phyloP scores from a whole-genome alignment of 2,113 vertebrate species.

The Podiceps cristatus region DNA sequence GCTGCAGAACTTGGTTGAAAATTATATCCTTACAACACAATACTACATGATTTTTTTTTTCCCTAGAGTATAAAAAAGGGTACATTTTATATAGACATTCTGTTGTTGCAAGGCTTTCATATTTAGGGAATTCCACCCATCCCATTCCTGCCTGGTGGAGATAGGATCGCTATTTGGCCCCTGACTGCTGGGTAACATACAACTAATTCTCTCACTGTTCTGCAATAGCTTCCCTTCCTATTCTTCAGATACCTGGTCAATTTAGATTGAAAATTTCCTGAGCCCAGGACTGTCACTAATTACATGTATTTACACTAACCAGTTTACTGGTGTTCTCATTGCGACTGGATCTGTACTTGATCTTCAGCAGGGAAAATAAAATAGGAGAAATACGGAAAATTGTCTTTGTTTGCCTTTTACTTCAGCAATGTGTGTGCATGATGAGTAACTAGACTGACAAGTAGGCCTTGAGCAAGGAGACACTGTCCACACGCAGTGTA shows the following conservation, averaged over 20 bases:
- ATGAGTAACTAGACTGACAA: not conserved
- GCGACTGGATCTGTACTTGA: not conserved
- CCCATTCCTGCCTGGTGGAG: not conserved
- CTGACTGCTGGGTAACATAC: not conserved
- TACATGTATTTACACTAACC: not conserved
- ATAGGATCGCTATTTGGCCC: not conserved
- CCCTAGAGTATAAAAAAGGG: not conserved
- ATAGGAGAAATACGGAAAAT: not conserved
- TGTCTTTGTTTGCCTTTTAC: not conserved
- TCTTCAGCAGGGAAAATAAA: not conserved
- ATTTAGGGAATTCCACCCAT: not conserved
- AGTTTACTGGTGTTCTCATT: not conserved
- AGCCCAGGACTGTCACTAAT: not conserved
- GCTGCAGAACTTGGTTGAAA: not conserved
- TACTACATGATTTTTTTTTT: not conserved
- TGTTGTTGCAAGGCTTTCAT: not conserved
- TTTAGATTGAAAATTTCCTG: not conserved
- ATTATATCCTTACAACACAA: not conserved
- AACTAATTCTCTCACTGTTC: not conserved
- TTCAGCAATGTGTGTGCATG: not conserved
- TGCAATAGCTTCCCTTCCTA: not conserved
- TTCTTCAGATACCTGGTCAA: not conserved
- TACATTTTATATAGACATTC: not conserved
- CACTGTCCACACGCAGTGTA: not conserved
- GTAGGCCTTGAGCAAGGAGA: not conserved